A percentile compares a stretch with the other conserved stretches of the same genome.
Conservation (phyloP, 2,797 vertebrate species). For the Loriculus beryllinus region DNA sequence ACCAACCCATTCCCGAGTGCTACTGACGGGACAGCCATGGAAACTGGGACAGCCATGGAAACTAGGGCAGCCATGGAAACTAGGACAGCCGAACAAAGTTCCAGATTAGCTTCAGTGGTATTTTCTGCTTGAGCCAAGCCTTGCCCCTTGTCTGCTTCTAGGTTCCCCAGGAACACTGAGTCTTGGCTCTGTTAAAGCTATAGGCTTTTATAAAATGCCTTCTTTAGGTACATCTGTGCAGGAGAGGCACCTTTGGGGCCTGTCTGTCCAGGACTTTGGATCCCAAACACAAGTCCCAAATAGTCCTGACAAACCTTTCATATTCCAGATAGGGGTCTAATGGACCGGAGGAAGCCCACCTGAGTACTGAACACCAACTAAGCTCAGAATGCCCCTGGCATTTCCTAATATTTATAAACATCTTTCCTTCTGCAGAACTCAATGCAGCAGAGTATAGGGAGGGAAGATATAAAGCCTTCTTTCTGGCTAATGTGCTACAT, state of each 20-base stretch:
- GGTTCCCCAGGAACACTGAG: fast-evolving
- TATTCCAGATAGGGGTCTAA: not conserved
- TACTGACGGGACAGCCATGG: not conserved
- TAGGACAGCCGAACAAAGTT: not conserved
- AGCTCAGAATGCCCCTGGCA: fast-evolving
- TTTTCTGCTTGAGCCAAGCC: not conserved
- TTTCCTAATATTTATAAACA: not conserved
- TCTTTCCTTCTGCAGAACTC: not conserved
- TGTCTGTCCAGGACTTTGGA: not conserved
- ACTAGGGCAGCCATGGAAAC: not conserved
- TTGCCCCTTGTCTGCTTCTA: not conserved
- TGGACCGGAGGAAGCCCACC: not conserved
- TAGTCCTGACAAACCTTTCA: not conserved
- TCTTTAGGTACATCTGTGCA: not conserved
- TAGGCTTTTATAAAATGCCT: not conserved
- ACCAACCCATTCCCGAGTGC: not conserved
- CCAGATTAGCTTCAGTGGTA: not conserved
- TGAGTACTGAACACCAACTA: not conserved
- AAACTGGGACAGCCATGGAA: not conserved
- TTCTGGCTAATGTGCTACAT: not conserved
- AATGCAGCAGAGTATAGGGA: not conserved
- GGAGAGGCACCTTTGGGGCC: not conserved
- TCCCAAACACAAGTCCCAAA: not conserved
- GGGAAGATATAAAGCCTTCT: not conserved
- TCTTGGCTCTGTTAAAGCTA: not conserved